Percentiles rank a stretch among this genome's conserved stretches.
phyloP scores from a whole-genome alignment of 2,888 invertebrate genomes.

The Megamerina dolium region DNA sequence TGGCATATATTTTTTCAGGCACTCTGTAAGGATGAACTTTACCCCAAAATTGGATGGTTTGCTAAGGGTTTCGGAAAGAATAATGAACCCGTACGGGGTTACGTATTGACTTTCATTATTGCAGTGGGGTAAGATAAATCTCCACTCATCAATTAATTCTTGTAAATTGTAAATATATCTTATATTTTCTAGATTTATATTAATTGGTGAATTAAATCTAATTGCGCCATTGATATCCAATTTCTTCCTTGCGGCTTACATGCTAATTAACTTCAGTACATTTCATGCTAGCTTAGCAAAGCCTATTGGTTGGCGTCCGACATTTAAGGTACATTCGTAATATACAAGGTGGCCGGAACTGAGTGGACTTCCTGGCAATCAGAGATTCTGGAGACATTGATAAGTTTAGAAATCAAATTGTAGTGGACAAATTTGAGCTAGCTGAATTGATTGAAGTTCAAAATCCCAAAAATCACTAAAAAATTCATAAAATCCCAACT shows the following conservation, averaged over 20 bases:
- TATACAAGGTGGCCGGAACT: background rate
- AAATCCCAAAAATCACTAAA: too few relatives aligned
- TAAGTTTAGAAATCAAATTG: too few relatives aligned
- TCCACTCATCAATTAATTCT: background rate
- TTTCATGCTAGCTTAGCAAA: slow-evolving; percentile 88
- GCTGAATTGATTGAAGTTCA: too few relatives aligned
- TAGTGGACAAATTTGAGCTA: too few relatives aligned
- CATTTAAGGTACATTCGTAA: slow-evolving; percentile 65
- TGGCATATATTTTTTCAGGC: slow-evolving; percentile 62
- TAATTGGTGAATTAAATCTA: slow-evolving; percentile 73
- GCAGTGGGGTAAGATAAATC: slow-evolving; percentile 69
- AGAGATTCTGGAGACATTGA: too few relatives aligned
- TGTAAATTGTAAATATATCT: slow-evolving; percentile 2
- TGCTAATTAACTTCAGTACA: slow-evolving; percentile 88
- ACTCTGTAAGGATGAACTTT: slow-evolving; percentile 87
- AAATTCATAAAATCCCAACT: too few relatives aligned
- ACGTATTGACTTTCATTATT: slow-evolving; percentile 86
- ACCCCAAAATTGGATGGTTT: slow-evolving; percentile 87
- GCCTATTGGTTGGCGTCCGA: slow-evolving; percentile 84
- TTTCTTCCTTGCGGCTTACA: slow-evolving; percentile 90
- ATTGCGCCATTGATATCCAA: slow-evolving; percentile 91
- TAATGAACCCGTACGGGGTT: slow-evolving; percentile 82
- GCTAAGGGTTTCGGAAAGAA: slow-evolving; percentile 78
- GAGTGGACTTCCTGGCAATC: too few relatives aligned
- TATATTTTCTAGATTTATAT: slow-evolving; percentile 41